These are phyloP conservation scores for Tolmerus cingulatus DNA, from an alignment of 2,888 invertebrate species.

Conservation along the genomic window DNA sequence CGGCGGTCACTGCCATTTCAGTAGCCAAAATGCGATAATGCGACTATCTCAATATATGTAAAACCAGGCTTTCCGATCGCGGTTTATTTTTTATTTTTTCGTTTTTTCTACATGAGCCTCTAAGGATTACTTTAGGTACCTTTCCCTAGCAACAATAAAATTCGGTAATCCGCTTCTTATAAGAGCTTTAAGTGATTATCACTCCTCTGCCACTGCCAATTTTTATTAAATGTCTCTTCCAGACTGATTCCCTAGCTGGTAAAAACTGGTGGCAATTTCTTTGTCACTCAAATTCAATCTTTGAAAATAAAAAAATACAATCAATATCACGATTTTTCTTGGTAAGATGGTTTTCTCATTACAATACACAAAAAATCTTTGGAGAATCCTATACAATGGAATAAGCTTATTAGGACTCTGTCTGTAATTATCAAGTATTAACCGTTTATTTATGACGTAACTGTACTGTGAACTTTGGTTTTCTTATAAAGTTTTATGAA, in stretches of 20 bases:
- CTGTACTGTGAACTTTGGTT: too few species aligned
- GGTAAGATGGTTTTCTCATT: too few species aligned
- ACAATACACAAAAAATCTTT: too few species aligned
- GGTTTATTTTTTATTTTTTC: neutral
- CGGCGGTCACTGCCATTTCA: neutral
- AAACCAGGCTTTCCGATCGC: neutral
- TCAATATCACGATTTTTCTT: too few species aligned
- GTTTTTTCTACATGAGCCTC: neutral
- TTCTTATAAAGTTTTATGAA: too few species aligned
- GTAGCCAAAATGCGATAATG: neutral
- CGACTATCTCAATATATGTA: neutral
- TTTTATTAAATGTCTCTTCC: neutral
- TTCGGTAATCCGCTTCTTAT: neutral
- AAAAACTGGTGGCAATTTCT: neutral
- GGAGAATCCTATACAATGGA: too few species aligned
- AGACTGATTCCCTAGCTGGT: neutral
- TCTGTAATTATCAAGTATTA: too few species aligned
- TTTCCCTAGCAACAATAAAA: neutral
- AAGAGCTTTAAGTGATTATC: neutral
- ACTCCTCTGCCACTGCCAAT: neutral
- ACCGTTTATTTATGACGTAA: too few species aligned
- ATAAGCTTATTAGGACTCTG: too few species aligned
- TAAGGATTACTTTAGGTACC: neutral
- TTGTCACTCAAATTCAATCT: neutral
- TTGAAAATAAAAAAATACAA: neutral